Percentiles rank a stretch among this genome's conserved stretches.
Conservation (phyloP, 2,113 vertebrate genomes). For the Cephalopholis sonnerati region DNA sequence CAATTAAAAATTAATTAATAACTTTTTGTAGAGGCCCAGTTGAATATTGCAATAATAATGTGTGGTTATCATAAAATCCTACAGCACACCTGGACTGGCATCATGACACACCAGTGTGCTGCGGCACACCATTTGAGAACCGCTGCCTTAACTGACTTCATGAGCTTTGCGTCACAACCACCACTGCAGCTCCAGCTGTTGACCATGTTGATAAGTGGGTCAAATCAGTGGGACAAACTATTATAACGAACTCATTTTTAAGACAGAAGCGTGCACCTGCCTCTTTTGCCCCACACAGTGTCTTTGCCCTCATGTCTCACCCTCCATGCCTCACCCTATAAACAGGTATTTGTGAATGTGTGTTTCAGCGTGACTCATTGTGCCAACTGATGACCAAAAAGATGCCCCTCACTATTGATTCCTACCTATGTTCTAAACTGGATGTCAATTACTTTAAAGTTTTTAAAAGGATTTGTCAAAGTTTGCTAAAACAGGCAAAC, state of each 20-base stretch:
- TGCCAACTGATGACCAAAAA: neutral
- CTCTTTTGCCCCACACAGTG: neutral
- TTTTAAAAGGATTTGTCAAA: slow-evolving; percentile 5
- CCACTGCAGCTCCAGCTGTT: neutral
- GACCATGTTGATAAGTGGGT: neutral
- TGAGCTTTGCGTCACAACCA: too few relatives aligned
- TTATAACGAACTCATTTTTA: neutral
- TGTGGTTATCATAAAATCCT: too few relatives aligned
- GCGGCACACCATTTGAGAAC: too few relatives aligned
- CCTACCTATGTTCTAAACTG: neutral
- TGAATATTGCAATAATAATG: too few relatives aligned
- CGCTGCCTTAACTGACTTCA: too few relatives aligned
- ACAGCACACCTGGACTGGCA: too few relatives aligned
- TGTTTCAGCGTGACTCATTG: neutral
- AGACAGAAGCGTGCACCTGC: neutral
- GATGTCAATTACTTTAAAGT: neutral
- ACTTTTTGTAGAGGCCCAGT: too few relatives aligned
- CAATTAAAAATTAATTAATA: too few relatives aligned
- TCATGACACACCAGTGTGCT: too few relatives aligned
- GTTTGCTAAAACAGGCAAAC: neutral
- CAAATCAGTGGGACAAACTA: neutral
- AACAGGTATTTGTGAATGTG: neutral
- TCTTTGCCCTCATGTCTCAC: neutral
- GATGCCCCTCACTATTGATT: neutral
- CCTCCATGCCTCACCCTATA: too few relatives aligned